Evolutionary conservation across 1,140 invertebrate genomes (phyloP).

Genomic region (Lasioglossum baleicum): DNA sequence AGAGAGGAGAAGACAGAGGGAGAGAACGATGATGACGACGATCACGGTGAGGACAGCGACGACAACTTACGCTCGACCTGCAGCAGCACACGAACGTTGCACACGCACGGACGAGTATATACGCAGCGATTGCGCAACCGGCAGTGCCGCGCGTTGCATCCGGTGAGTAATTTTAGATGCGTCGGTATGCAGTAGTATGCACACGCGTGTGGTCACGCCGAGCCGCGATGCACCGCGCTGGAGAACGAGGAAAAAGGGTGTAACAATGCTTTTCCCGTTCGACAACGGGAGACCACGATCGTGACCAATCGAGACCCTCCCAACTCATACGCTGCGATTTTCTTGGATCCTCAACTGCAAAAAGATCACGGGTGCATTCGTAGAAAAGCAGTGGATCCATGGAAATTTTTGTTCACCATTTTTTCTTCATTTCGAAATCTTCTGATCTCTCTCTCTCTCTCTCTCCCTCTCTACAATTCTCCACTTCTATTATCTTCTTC

Average conservation of each 20-base stretch:
- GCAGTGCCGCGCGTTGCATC: conserved; percentile 59
- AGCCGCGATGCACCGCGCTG: neutral
- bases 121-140: conserved; percentile 58
- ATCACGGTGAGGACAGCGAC: conserved; percentile 22
- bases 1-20: neutral
- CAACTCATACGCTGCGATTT: too few species aligned
- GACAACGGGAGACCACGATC: neutral
- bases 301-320: too few species aligned
- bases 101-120: conserved; percentile 25
- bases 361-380: too few species aligned
- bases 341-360: too few species aligned
- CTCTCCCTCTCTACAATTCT: too few species aligned
- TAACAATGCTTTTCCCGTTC: conserved; percentile 37
- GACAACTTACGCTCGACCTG: conserved; percentile 11
- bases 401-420: too few species aligned
- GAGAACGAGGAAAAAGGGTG: conserved; percentile 36
- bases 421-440: too few species aligned
- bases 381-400: too few species aligned
- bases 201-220: conserved; percentile 39
- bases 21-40: conserved; percentile 8
- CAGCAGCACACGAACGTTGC: neutral
- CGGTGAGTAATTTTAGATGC: conserved; percentile 65
- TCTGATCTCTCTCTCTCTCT: too few species aligned
- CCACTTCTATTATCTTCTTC: too few species aligned
- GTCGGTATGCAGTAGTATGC: conserved; percentile 21